Evolutionary conservation across 2,797 vertebrate species (phyloP).

Genomic region (Steatocranus sp.): DNA sequence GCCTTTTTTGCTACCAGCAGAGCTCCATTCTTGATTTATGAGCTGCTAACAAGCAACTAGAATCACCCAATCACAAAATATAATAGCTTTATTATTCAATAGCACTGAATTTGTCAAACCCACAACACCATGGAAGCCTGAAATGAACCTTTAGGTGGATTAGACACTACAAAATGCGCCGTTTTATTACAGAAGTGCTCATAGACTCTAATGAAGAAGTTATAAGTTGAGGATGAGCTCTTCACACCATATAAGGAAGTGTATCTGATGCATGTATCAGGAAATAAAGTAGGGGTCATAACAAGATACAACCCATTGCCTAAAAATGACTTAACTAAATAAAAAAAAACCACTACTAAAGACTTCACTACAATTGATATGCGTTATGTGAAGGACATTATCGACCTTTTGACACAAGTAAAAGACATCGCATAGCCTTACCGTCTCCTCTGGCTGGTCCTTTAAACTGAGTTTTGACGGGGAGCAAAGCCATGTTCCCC

Average conservation of each 20-base stretch:
- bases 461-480: slow-evolving; percentile 94
- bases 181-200: neutral
- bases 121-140: neutral
- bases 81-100: neutral
- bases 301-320: neutral
- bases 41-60: neutral
- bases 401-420: neutral
- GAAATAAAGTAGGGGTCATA: slow-evolving; percentile 9
- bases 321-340: neutral
- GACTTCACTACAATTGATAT: neutral
- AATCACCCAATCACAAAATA: neutral
- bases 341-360: neutral
- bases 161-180: neutral
- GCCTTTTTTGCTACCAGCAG: neutral
- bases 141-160: neutral
- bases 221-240: neutral
- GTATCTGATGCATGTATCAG: neutral
- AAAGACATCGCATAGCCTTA: neutral
- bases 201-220: neutral
- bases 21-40: neutral
- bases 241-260: slow-evolving; percentile 59
- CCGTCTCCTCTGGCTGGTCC: slow-evolving; percentile 91
- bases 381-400: accelerated
- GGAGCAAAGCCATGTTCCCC: slow-evolving; percentile 95
- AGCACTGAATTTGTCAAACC: neutral